A percentile compares a stretch with the other conserved stretches of the same genome.
Conservation (phyloP, 2,888 invertebrate species). For the Rotaria socialis region DNA sequence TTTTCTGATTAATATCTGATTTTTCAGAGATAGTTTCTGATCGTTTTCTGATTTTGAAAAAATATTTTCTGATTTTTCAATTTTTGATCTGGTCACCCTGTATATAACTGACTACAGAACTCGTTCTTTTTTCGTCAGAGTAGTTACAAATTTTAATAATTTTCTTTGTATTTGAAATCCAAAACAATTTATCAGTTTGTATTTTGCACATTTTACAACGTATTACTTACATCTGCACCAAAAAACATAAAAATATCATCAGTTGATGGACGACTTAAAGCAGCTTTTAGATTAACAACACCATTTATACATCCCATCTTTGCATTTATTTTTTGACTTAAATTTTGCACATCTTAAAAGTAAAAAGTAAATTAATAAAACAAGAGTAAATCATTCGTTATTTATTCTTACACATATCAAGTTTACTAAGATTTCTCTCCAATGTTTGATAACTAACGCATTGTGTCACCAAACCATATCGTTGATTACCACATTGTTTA, state of each 20-base stretch:
- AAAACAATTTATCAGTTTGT: too few relatives aligned
- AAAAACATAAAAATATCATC: conserved; percentile 30
- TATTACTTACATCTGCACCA: conserved; percentile 1
- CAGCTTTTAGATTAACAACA: background rate
- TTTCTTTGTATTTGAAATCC: too few relatives aligned
- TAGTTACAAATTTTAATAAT: too few relatives aligned
- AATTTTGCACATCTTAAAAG: conserved; percentile 1
- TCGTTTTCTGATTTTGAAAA: too few relatives aligned
- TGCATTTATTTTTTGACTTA: conserved; percentile 27
- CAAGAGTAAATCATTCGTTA: background rate
- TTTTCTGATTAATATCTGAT: too few relatives aligned
- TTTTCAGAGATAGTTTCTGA: too few relatives aligned
- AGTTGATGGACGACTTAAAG: conserved; percentile 5
- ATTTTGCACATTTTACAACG: too few relatives aligned
- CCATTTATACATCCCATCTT: conserved; percentile 33
- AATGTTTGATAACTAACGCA: conserved; percentile 28
- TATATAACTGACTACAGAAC: too few relatives aligned
- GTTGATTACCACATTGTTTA: conserved; percentile 35
- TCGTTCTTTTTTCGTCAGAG: too few relatives aligned
- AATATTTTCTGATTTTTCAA: too few relatives aligned
- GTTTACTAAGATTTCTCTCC: background rate
- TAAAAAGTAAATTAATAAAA: background rate
- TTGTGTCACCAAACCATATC: conserved; percentile 21
- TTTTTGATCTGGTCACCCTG: too few relatives aligned
- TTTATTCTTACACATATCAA: conserved; percentile 18